Evolutionary conservation across 92 coral and sea anemone genomes (phyloP).

Genomic region (Chrysogorgia sp.): DNA sequence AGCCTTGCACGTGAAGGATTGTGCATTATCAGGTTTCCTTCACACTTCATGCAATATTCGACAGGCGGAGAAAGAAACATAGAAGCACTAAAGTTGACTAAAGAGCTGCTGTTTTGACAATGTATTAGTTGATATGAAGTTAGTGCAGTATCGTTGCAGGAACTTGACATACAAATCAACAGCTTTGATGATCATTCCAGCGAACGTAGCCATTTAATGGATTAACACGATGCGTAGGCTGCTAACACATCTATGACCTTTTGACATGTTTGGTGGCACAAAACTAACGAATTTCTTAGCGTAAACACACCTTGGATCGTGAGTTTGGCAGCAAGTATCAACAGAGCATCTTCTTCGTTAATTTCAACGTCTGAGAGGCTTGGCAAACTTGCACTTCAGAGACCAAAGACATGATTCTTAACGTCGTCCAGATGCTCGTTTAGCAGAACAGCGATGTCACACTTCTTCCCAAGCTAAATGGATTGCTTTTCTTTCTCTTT

Average conservation of each 20-base stretch:
- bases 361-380: background rate
- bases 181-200: background rate
- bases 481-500: background rate
- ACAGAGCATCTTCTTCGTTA: background rate
- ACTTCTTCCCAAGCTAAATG: background rate
- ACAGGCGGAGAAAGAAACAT: constrained; percentile 5
- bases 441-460: background rate
- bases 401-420: background rate
- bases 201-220: background rate
- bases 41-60: background rate
- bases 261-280: background rate
- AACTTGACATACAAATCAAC: background rate
- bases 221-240: background rate
- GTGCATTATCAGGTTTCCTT: background rate
- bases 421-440: background rate
- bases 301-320: background rate
- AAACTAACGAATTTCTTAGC: background rate
- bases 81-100: background rate
- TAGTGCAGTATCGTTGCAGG: background rate
- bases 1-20: constrained; percentile 5
- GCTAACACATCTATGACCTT: background rate
- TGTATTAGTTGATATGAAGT: background rate
- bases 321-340: background rate
- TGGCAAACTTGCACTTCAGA: background rate
- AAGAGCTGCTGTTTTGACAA: background rate